Evolutionary conservation across 2,888 invertebrate species (phyloP).

Genomic region (Zaprionus obscuricornis): DNA sequence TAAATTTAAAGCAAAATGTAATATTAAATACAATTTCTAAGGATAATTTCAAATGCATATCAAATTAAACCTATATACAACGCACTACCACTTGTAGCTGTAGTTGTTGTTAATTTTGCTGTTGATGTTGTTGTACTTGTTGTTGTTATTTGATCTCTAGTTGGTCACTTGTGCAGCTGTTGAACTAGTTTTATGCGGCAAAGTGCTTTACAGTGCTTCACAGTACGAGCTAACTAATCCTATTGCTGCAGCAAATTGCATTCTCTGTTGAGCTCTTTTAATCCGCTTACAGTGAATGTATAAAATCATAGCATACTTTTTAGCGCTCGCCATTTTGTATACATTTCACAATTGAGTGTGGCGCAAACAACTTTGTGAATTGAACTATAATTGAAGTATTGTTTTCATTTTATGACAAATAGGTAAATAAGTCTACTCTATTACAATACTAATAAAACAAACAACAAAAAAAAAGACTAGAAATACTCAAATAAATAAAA

Average conservation of each 20-base stretch:
- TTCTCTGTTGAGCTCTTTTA: constrained; percentile 45
- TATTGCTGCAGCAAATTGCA: constrained; percentile 55
- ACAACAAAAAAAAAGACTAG: not conserved
- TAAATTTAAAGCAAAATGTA: not conserved
- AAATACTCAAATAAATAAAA: constrained; percentile 9
- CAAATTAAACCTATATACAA: too few relatives aligned
- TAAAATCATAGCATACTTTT: constrained; percentile 42
- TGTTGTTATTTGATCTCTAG: constrained; percentile 15
- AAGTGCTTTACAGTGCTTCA: constrained; percentile 14
- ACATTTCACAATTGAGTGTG: constrained; percentile 17
- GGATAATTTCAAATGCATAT: too few relatives aligned
- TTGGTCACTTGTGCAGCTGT: not conserved
- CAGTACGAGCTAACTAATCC: constrained; percentile 15
- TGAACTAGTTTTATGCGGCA: constrained; percentile 30
- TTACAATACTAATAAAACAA: constrained; percentile 6
- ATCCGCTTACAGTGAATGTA: constrained; percentile 52
- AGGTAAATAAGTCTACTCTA: not conserved
- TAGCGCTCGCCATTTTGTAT: constrained; percentile 30
- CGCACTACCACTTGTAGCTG: too few relatives aligned
- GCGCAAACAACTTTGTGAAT: constrained; percentile 7
- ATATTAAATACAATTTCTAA: not conserved
- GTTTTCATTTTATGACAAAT: too few relatives aligned
- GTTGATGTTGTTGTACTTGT: too few relatives aligned
- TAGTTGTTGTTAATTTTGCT: too few relatives aligned
- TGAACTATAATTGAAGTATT: constrained; percentile 15